Evolutionary conservation across 2,797 vertebrate genomes (phyloP).

Genomic region (Echeneis naucrates): DNA sequence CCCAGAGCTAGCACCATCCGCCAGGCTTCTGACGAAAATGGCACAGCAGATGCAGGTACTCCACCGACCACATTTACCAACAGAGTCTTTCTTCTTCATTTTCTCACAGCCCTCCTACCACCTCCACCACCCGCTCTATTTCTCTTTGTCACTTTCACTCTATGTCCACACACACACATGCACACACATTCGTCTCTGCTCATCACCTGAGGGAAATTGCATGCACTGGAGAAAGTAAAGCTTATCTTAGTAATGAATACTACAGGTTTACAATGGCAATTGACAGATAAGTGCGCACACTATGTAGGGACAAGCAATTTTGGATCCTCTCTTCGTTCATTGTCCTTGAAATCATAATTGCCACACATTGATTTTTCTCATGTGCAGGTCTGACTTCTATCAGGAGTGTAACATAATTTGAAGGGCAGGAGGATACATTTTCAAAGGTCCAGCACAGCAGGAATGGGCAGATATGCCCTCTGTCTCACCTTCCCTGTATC

Average conservation of each 20-base stretch:
- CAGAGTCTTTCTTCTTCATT: conserved; percentile 42
- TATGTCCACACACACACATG: conserved; percentile 39
- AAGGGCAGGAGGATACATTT: conserved; percentile 67
- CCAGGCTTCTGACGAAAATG: conserved; percentile 88
- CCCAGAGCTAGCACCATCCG: conserved; percentile 90
- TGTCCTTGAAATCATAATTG: conserved; percentile 83
- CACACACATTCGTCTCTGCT: conserved; percentile 41
- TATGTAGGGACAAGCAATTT: conserved; percentile 75
- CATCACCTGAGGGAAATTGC: conserved; percentile 76
- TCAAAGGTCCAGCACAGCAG: conserved; percentile 57
- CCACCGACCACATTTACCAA: conserved; percentile 60
- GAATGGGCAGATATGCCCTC: conserved; percentile 56
- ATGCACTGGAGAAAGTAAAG: conserved; percentile 71
- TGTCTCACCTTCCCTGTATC: conserved; percentile 51
- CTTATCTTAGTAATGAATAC: conserved; percentile 83
- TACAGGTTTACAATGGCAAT: conserved; percentile 75
- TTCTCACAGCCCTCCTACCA: conserved; percentile 2
- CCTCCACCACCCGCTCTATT: neutral
- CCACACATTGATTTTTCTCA: conserved; percentile 80
- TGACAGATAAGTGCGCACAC: conserved; percentile 75
- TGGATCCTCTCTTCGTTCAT: conserved; percentile 73
- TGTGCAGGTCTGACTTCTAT: conserved; percentile 55
- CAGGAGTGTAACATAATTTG: conserved; percentile 55
- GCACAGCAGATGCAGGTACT: conserved; percentile 89
- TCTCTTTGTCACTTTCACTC: conserved; percentile 56